Evolutionary conservation across 1,140 invertebrate species (phyloP).

Genomic region (Sinella curviseta): DNA sequence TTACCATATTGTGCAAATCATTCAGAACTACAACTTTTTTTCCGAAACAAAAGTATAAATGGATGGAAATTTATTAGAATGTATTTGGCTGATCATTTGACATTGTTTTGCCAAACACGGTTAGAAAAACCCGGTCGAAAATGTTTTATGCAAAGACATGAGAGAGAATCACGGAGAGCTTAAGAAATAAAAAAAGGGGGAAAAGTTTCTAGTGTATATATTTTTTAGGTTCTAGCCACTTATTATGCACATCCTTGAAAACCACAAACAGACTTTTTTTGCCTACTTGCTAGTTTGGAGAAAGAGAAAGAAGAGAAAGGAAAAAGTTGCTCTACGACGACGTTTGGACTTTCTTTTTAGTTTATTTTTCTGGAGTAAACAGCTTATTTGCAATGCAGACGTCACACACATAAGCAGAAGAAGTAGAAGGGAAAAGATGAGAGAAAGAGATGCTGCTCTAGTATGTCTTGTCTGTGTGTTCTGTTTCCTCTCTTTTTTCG

Average conservation of each 20-base stretch:
- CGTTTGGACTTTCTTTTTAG: not conserved
- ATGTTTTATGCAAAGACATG: not conserved
- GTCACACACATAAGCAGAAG: not conserved
- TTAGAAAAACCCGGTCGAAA: not conserved
- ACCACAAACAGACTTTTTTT: too few species aligned
- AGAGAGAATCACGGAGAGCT: too few species aligned
- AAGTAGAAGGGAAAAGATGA: not conserved
- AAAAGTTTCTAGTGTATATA: not conserved
- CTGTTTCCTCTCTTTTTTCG: too few species aligned
- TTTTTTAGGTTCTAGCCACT: too few species aligned
- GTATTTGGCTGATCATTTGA: not conserved
- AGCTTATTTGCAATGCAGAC: conserved; percentile 3
- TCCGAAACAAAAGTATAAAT: too few species aligned
- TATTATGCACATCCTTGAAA: not conserved
- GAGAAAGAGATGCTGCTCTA: not conserved
- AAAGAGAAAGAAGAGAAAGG: too few species aligned
- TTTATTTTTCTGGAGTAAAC: not conserved
- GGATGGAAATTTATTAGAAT: not conserved
- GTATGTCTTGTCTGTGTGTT: not conserved
- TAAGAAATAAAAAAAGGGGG: not conserved
- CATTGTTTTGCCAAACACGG: not conserved
- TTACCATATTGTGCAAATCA: too few species aligned
- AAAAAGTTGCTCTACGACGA: too few species aligned
- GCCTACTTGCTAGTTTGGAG: too few species aligned
- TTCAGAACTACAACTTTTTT: too few species aligned